phyloP scores from a whole-genome alignment of 2,797 vertebrate genomes.

The Sebastes flavidus region DNA sequence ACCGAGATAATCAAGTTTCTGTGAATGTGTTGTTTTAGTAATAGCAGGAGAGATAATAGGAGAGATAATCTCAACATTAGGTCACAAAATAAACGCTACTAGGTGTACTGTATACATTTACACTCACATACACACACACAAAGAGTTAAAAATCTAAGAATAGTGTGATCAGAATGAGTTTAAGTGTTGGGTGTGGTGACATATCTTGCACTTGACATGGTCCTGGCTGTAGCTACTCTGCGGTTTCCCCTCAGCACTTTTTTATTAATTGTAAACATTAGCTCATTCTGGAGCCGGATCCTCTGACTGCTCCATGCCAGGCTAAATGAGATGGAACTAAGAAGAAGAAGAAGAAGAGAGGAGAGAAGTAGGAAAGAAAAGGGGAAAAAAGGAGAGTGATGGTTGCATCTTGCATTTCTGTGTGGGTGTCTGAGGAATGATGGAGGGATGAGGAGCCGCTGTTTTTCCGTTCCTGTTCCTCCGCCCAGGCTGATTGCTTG shows the following conservation, averaged over 20 bases:
- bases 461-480: slow-evolving; percentile 63
- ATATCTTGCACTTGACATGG: slow-evolving; percentile 39
- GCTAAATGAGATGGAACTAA: slow-evolving; percentile 39
- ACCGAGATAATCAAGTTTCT: not conserved
- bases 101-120: not conserved
- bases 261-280: slow-evolving; percentile 75
- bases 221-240: slow-evolving; percentile 53
- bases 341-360: slow-evolving; percentile 5
- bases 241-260: slow-evolving; percentile 60
- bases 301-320: slow-evolving; percentile 37
- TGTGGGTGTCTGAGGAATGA: slow-evolving; percentile 68
- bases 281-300: slow-evolving; percentile 63
- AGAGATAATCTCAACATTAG: not conserved
- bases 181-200: slow-evolving; percentile 56
- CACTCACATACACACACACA: slow-evolving; percentile 1
- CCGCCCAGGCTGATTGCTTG: slow-evolving; percentile 65
- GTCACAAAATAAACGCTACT: slow-evolving; percentile 31
- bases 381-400: not conserved
- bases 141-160: slow-evolving; percentile 26
- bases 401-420: slow-evolving; percentile 51
- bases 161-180: slow-evolving; percentile 28
- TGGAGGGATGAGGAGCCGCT: slow-evolving; percentile 49
- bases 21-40: slow-evolving; percentile 35
- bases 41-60: not conserved
- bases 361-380: not conserved